Percentiles rank a stretch among this genome's conserved stretches.
phyloP scores from a whole-genome alignment of 2,113 vertebrate genomes.

The Hyla sarda region DNA sequence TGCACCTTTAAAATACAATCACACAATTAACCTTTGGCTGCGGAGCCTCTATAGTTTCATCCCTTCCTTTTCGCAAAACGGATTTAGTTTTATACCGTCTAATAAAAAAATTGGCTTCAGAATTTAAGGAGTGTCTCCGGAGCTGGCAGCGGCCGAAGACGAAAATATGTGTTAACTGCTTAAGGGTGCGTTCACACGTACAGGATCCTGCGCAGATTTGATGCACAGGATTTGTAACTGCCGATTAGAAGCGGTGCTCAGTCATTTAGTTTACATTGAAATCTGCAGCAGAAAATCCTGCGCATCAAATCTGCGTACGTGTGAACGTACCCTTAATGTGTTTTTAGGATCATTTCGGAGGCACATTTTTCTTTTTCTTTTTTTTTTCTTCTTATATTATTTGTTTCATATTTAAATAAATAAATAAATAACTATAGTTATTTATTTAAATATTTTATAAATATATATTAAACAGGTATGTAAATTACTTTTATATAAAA shows the following conservation, averaged over 20 bases:
- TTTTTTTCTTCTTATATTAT: not conserved
- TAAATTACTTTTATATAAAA: no score
- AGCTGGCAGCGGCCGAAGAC: not conserved
- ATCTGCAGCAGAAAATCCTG: no score
- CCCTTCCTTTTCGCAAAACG: slow-evolving; percentile 10
- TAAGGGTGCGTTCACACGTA: no score
- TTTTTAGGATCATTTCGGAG: not conserved
- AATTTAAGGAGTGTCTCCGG: slow-evolving; percentile 22
- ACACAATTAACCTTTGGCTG: slow-evolving; percentile 16
- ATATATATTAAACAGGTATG: no score
- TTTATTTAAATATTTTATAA: no score
- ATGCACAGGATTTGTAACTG: no score
- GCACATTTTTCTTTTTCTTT: not conserved
- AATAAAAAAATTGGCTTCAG: slow-evolving; percentile 12
- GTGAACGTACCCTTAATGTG: no score
- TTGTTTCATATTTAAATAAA: not conserved
- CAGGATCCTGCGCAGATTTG: no score
- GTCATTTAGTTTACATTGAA: no score
- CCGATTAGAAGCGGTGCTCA: no score
- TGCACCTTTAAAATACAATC: slow-evolving; percentile 34
- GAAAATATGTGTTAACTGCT: not conserved
- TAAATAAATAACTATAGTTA: no score
- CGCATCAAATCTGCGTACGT: no score
- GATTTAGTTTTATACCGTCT: slow-evolving; percentile 6
- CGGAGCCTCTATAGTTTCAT: not conserved